Percentiles rank a stretch among this genome's conserved stretches.
Evolutionary conservation across 2,888 invertebrate species (phyloP).

Genomic region (Lasioglossum morio): DNA sequence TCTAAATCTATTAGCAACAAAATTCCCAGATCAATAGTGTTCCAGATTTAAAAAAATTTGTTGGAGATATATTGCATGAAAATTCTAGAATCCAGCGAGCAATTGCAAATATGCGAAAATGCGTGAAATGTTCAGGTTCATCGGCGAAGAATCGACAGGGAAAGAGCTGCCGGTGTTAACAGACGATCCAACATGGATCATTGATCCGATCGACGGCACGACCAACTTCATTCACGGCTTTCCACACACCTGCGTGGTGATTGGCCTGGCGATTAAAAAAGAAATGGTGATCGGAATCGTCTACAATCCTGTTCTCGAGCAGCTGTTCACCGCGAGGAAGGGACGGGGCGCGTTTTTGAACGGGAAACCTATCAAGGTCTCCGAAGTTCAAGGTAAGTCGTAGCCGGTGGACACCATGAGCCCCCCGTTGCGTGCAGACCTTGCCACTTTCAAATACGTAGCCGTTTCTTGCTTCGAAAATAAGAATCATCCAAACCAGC

Average conservation of each 20-base stretch:
- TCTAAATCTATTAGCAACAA: background rate
- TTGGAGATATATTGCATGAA: background rate
- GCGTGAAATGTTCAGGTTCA: conserved; percentile 87
- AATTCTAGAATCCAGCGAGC: background rate
- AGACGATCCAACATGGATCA: conserved; percentile 93
- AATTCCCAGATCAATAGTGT: background rate
- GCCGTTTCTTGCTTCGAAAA: background rate
- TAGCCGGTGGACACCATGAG: background rate
- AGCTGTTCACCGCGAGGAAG: conserved; percentile 90
- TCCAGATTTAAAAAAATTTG: background rate
- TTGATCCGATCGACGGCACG: conserved; percentile 96
- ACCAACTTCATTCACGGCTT: conserved; percentile 92
- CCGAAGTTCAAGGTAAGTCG: conserved; percentile 85
- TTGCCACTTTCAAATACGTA: background rate
- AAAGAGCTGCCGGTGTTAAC: conserved; percentile 88
- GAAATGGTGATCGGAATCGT: conserved; percentile 90
- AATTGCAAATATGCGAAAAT: background rate
- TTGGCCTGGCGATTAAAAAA: conserved; percentile 88
- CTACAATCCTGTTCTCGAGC: conserved; percentile 90
- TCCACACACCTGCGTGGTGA: conserved; percentile 90
- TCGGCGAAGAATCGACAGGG: conserved; percentile 91
- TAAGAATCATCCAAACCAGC: background rate
- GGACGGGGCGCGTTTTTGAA: conserved; percentile 92
- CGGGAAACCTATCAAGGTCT: conserved; percentile 87
- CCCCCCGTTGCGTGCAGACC: background rate